phyloP scores from a whole-genome alignment of 2,113 vertebrate genomes.

The Peromyscus maniculatus region DNA sequence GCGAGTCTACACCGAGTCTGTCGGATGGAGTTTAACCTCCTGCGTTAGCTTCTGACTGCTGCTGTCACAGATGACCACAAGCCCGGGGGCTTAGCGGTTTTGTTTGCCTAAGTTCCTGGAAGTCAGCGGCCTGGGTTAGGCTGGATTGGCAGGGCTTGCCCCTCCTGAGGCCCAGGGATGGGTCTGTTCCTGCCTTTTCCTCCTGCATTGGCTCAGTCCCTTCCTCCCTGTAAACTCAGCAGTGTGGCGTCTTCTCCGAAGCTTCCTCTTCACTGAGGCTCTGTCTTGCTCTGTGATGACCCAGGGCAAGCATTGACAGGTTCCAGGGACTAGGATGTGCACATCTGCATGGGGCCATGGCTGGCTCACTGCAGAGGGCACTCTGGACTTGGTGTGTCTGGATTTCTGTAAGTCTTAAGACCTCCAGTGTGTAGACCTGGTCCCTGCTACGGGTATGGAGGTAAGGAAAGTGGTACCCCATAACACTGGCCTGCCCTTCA shows the following conservation, averaged over 20 bases:
- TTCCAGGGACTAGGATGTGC: neutral
- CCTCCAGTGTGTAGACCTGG: neutral
- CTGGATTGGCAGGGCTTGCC: neutral
- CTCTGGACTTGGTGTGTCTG: neutral
- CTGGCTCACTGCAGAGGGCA: neutral
- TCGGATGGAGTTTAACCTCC: neutral
- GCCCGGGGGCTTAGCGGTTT: neutral
- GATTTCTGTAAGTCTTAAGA: neutral
- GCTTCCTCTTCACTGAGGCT: neutral
- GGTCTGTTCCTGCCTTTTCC: neutral
- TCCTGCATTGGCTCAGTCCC: neutral
- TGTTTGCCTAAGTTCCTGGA: constrained; percentile 7
- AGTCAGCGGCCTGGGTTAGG: neutral
- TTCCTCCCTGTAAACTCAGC: neutral
- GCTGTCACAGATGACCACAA: neutral
- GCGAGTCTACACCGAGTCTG: neutral
- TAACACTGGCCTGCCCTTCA: neutral
- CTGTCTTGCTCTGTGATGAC: neutral
- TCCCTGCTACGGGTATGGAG: neutral
- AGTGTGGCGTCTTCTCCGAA: neutral
- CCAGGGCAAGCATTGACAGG: neutral
- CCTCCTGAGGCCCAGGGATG: neutral
- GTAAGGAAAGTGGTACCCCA: neutral
- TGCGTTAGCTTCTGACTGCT: neutral
- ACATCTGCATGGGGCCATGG: neutral